Conservation (phyloP, 2,888 invertebrate genomes). For the Galeruca laticollis region DNA sequence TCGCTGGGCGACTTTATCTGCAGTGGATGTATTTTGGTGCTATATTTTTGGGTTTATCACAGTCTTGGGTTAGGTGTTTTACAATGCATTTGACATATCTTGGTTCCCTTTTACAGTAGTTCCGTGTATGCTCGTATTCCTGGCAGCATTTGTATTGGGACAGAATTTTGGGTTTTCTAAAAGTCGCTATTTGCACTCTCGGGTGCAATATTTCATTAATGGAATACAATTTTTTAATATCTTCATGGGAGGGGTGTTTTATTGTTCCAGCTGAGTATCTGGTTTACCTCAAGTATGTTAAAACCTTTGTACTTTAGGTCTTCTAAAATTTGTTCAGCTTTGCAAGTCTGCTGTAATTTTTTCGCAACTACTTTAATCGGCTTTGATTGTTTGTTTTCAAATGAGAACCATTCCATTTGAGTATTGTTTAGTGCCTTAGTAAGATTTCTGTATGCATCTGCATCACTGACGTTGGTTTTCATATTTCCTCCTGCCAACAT, state of each 20-base stretch:
- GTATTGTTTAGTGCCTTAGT: slow-evolving; percentile 1
- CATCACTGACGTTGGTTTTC: neutral
- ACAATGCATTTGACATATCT: slow-evolving; percentile 17
- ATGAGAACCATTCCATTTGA: slow-evolving; percentile 4
- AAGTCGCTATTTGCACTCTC: too few species aligned
- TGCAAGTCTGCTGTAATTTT: slow-evolving; percentile 9
- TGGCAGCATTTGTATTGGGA: too few species aligned
- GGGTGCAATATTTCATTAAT: too few species aligned
- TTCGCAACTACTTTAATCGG: slow-evolving; percentile 7
- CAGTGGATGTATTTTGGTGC: too few species aligned
- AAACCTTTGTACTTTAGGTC: slow-evolving; percentile 6
- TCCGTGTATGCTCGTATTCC: slow-evolving; percentile 12
- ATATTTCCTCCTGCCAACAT: neutral
- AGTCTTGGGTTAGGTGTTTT: slow-evolving; percentile 16
- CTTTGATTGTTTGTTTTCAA: slow-evolving; percentile 7
- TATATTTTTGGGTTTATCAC: slow-evolving; percentile 8
- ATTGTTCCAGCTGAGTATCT: too few species aligned
- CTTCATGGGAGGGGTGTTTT: too few species aligned
- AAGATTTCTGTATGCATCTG: neutral
- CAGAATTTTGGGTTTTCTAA: too few species aligned
- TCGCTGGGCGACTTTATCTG: too few species aligned
- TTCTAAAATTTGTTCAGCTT: slow-evolving; percentile 3
- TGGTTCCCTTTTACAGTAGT: slow-evolving; percentile 17
- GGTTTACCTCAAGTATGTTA: too few species aligned
- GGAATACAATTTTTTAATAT: too few species aligned